These are phyloP conservation scores for Aix galericulata DNA, from an alignment of 2,113 vertebrate species.

Conservation along the genomic window DNA sequence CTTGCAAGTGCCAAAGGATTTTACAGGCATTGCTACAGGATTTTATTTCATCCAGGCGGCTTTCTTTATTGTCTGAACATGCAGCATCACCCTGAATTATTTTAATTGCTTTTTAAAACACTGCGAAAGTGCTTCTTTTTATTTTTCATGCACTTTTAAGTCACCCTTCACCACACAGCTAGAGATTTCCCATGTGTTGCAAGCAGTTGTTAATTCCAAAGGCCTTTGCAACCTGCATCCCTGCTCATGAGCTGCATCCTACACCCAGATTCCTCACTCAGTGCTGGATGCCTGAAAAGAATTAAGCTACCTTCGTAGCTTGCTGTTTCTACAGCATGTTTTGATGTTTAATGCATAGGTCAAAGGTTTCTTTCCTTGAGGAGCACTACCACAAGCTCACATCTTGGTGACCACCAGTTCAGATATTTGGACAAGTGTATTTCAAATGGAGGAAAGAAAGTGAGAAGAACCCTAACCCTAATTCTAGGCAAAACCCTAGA, in stretches of 20 bases:
- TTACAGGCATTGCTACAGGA: background rate
- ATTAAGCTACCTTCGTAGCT: background rate
- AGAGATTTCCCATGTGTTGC: background rate
- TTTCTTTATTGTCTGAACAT: background rate
- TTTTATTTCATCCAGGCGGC: background rate
- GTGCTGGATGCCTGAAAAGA: background rate
- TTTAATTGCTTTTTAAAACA: background rate
- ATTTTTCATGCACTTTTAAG: background rate
- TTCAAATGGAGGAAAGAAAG: background rate
- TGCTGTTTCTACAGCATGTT: accelerated
- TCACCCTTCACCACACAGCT: background rate
- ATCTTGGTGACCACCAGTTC: accelerated
- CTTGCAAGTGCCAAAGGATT: background rate
- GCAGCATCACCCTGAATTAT: background rate
- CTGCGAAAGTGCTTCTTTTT: background rate
- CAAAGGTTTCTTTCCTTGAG: background rate
- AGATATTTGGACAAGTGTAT: background rate
- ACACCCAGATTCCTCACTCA: background rate
- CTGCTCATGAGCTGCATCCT: accelerated
- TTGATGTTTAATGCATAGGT: too few relatives aligned
- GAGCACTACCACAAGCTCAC: accelerated
- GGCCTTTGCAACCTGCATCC: background rate
- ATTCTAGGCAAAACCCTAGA: background rate
- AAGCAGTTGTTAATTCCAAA: background rate
- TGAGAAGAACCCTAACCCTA: background rate